Base-by-base conservation (phyloP, 2,888 invertebrate species). In the Zhuqinia jingwanae region DNA sequence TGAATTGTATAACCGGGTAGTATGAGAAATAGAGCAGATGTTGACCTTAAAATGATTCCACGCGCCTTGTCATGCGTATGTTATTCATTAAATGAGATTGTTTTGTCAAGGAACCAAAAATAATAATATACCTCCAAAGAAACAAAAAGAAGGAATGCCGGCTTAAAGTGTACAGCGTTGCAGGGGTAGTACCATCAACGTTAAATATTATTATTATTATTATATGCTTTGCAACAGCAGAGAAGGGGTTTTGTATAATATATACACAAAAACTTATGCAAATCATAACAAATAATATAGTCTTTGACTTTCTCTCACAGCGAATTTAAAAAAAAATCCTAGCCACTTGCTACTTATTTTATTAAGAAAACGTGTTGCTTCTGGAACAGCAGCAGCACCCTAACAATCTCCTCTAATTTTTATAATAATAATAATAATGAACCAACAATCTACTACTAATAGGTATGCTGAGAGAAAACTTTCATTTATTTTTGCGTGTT, bases 1-100 rank as follows among this genome's bases (percentile, higher is more conserved):
- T n/a, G n/a, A n/a, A n/a, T n/a, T n/a, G n/a, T n/a, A n/a, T n/a
- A n/a, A 50, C 1, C 27, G 22, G n/a, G 22, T 36, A 6, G 36
- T 25, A n/a, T 76, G 76, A n/a, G 73, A 81, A 73, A 36, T n/a
- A 30, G 81, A 81, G 73, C 81, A 81, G 73, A 81, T 73, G 81
- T 45, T 81, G 81, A 70, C 80, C 70, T 56, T 50, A 60, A 79
- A 79, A 77, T 20, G 63, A 47, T 10, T 25, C 25, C 36, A 36
- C 47, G 45, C 42, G 6, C 56, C 76, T 25, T n/a, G 50, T 50
- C 36, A 70, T 22, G 17, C 50, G 17, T 73, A 50, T 50, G n/a
- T 25, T 73, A 50, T 73, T 50, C 22, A 73, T 13, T 70, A 36
- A 36, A 3, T 36, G 8, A 36, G 36, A 36, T 36, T 36, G 3